A percentile compares a stretch with the other conserved stretches of the same genome.
These are phyloP conservation scores for Copidosoma aretas DNA, from an alignment of 2,888 invertebrate genomes.

Conservation along the genomic window DNA sequence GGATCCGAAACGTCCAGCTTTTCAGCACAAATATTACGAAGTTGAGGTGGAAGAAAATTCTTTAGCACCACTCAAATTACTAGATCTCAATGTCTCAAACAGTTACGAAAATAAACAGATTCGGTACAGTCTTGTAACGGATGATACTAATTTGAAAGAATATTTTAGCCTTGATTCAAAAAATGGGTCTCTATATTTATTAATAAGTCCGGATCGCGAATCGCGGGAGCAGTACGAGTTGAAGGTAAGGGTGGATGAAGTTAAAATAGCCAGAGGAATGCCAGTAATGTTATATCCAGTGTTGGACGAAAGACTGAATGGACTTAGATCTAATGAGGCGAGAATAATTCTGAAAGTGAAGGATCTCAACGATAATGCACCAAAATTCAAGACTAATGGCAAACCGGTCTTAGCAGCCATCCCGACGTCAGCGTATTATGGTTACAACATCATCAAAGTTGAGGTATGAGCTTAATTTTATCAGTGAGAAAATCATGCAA, in stretches of 20 bases:
- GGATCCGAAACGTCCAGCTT: slow-evolving; percentile 59
- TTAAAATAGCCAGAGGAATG: slow-evolving; percentile 72
- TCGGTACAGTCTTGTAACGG: slow-evolving; percentile 71
- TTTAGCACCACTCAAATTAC: slow-evolving; percentile 74
- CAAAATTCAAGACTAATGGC: slow-evolving; percentile 77
- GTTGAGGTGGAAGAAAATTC: slow-evolving; percentile 84
- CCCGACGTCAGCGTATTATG: slow-evolving; percentile 81
- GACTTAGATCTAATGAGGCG: slow-evolving; percentile 76
- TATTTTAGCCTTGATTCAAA: slow-evolving; percentile 78
- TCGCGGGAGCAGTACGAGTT: slow-evolving; percentile 70
- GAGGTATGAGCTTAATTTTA: slow-evolving; percentile 70
- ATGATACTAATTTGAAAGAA: slow-evolving; percentile 67
- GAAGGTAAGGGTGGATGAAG: slow-evolving; percentile 65
- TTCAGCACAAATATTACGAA: slow-evolving; percentile 78
- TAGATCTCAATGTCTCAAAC: slow-evolving; percentile 79
- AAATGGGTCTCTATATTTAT: slow-evolving; percentile 78
- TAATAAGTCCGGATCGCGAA: slow-evolving; percentile 79
- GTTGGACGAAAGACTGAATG: slow-evolving; percentile 74
- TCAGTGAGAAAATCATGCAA: too few species aligned
- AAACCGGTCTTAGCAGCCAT: slow-evolving; percentile 83
- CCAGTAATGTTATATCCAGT: slow-evolving; percentile 81
- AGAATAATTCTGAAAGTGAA: slow-evolving; percentile 78
- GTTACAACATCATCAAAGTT: slow-evolving; percentile 79
- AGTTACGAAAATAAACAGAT: slow-evolving; percentile 70
- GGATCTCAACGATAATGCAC: slow-evolving; percentile 85